Evolutionary conservation across 2,797 vertebrate species (phyloP), one percentile per base, ranked within the genome.

Genomic region (Catamblyrhynchus diadema): DNA sequence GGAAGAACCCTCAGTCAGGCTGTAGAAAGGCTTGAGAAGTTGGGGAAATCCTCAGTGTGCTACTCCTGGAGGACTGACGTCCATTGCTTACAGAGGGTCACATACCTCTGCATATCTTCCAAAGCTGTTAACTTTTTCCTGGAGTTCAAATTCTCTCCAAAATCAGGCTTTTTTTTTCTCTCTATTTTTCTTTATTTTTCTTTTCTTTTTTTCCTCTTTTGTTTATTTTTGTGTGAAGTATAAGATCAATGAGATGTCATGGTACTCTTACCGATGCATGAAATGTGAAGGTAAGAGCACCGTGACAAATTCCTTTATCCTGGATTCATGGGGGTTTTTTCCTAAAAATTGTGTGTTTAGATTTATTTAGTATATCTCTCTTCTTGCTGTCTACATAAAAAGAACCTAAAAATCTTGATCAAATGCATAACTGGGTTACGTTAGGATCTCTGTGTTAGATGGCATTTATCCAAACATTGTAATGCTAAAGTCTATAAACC

Each of bases 251-350:
- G 35, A 23, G 3, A 56, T 8, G 56, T 70, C 7, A 5, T 33
- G 8, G 14, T 42, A 10, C 3, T 66, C 30, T 50, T 53, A 45
- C 5, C 13, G 7, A 42, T 42, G 41, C 17, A 42, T 42, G 18
- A 42, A 42, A 42, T 42, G 41, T 42, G 41, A 9, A 18, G 18
- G 41, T 42, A 42, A 42, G 41, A 42, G 41, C 41, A 42, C 41
- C 41, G 19, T 42, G 41, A 42, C 10, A 53, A 45, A 69, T 65
- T 86, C 8, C 18, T 47, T 81, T 53, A 35, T 66, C 10, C 2
- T 56, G 20, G 12, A 57, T 77, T 77, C 0, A 0, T 48, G 6
- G 6, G 4, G 0, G 0, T 8, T 37, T 54, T 57, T 74, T 41
- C 4, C 9, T 42, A 39, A 62, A 61, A 44, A 5, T 28, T 44